phyloP scores from a whole-genome alignment of 2,113 vertebrate species.

The Rynchops niger region DNA sequence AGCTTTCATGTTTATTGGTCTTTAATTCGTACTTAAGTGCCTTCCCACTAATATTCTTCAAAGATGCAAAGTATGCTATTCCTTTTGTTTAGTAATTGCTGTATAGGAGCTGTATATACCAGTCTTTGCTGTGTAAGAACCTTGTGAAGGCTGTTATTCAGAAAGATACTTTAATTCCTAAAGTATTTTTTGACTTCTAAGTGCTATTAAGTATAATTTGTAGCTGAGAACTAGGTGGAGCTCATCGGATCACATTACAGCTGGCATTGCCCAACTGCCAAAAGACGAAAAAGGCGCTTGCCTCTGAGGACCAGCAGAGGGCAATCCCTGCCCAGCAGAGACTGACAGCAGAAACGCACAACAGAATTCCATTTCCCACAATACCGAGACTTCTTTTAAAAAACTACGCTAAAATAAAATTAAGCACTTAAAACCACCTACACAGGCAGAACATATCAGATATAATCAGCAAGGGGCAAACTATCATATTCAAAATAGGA shows the following conservation, averaged over 20 bases:
- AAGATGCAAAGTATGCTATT: neutral
- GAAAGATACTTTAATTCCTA: neutral
- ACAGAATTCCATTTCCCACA: neutral
- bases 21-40: neutral
- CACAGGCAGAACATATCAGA: neutral
- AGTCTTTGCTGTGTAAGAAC: neutral
- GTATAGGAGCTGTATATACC: neutral
- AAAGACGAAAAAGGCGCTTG: neutral
- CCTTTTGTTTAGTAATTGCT: neutral
- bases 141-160: neutral
- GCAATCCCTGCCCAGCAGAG: neutral
- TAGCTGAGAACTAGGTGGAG: neutral
- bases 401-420: no score
- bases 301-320: conserved; percentile 43
- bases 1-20: neutral
- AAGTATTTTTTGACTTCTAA: neutral
- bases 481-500: neutral
- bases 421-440: neutral
- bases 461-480: neutral
- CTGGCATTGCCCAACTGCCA: neutral
- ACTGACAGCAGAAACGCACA: neutral
- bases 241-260: neutral
- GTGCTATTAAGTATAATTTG: neutral
- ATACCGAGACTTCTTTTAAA: no score
- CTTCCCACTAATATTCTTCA: neutral